Base-by-base conservation (phyloP, 1,140 invertebrate genomes). In the Yoshiicerus persimilis region DNA sequence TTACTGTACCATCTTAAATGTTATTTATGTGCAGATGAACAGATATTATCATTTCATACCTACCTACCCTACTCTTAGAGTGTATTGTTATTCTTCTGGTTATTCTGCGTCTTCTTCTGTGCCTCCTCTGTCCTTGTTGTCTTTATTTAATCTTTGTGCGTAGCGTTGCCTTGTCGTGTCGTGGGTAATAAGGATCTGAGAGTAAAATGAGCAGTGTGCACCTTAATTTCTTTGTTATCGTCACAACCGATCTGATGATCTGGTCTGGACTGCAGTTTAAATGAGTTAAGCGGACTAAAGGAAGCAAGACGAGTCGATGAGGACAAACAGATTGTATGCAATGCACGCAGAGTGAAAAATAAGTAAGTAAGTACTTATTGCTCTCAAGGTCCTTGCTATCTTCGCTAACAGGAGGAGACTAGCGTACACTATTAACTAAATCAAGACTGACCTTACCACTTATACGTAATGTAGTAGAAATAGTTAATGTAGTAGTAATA, bases 381-480 rank as follows among this genome's bases (percentile, higher is more conserved):
- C n/a, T 80, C 75, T 80, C 75, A 80, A 80, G 75, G 75, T 80
- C 75, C 32, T 16, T 23, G 13, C 30, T 34, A 80, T 80, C 75
- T 80, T 80, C 30, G 20, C 34, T 80, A 25, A 25, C 13, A 25
- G 64, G n/a, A n/a, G n/a, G n/a, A n/a, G n/a, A n/a, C n/a, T n/a
- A 70, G 20, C 10, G 10, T 0, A 66, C 1, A n/a, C 70, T 70
- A 70, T 70, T 70, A 80, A 80, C 32, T n/a, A 20, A 80, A 80
- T 80, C 75, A 34, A 80, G 75, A 36, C 75, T 80, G 75, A 36
- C 75, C 75, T 80, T 80, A 80, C 34, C 70, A 77, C 70, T 77
- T 77, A 36, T 6, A n/a, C 32, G 32, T 34, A 32, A 34, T 36
- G 8, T 80, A 36, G 32, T 80, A 80, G 20, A 80, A 80, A 23